Evolutionary conservation across 1,140 invertebrate genomes (phyloP).

Genomic region (Zaprionus taronus): DNA sequence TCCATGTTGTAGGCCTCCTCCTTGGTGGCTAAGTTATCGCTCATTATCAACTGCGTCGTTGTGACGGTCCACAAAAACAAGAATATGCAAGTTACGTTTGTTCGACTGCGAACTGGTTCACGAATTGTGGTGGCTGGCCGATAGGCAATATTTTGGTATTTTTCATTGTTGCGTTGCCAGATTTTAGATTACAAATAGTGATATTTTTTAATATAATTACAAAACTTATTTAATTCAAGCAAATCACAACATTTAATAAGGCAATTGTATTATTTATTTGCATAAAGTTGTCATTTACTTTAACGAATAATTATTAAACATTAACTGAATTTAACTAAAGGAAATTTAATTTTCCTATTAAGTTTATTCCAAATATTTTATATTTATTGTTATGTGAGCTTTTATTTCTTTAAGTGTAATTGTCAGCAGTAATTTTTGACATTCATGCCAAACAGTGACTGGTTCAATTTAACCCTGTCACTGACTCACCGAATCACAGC

Average conservation of each 20-base stretch:
- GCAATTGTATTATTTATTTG: not conserved
- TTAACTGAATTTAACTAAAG: too few relatives aligned
- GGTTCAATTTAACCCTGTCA: not conserved
- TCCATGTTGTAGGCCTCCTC: constrained; percentile 77
- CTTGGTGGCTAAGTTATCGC: constrained; percentile 55
- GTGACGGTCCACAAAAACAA: constrained; percentile 59
- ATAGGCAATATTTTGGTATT: constrained; percentile 16
- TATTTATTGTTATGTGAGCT: too few relatives aligned
- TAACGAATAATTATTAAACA: too few relatives aligned
- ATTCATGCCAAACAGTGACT: not conserved
- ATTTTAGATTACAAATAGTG: not conserved
- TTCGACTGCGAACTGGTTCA: constrained; percentile 1
- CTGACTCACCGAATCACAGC: constrained; percentile 12
- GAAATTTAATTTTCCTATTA: too few relatives aligned
- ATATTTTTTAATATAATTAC: not conserved
- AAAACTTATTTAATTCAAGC: not conserved
- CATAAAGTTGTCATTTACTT: not conserved
- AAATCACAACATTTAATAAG: not conserved
- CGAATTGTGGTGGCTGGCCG: constrained; percentile 4
- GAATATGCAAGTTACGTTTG: constrained; percentile 13
- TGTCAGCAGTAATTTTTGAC: not conserved
- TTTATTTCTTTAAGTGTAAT: too few relatives aligned
- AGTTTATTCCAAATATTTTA: too few relatives aligned
- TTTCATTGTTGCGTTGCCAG: not conserved
- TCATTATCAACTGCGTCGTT: constrained; percentile 73